Percentiles rank a stretch among this genome's conserved stretches.
phyloP scores from a whole-genome alignment of 2,888 invertebrate genomes.

The Entomobrya multifasciata region DNA sequence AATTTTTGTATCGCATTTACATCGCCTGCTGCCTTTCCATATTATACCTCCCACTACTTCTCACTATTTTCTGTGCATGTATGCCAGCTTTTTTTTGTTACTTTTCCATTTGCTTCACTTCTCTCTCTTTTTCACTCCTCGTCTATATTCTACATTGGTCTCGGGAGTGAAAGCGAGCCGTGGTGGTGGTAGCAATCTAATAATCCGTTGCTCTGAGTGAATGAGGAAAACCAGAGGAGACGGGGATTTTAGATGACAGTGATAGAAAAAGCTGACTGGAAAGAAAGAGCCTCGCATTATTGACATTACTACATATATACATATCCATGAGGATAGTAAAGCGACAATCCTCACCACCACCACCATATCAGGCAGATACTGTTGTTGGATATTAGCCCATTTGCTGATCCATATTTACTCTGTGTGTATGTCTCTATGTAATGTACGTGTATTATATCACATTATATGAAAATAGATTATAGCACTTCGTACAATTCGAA shows the following conservation, averaged over 20 bases:
- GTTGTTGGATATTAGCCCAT: slow-evolving; percentile 44
- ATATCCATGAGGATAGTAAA: slow-evolving; percentile 28
- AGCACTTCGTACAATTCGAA: slow-evolving; percentile 37
- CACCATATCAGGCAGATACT: too few relatives aligned
- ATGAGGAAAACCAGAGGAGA: slow-evolving; percentile 73
- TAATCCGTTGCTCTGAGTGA: slow-evolving; percentile 69
- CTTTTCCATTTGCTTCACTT: slow-evolving; percentile 71
- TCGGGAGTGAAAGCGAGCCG: slow-evolving; percentile 69
- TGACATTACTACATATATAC: slow-evolving; percentile 61
- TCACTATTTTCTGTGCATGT: not conserved
- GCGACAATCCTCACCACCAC: slow-evolving; percentile 13
- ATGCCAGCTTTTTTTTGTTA: slow-evolving; percentile 43
- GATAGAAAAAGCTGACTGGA: slow-evolving; percentile 71
- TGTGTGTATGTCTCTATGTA: not conserved
- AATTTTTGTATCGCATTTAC: too few relatives aligned
- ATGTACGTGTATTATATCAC: not conserved
- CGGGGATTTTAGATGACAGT: slow-evolving; percentile 73
- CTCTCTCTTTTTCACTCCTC: too few relatives aligned
- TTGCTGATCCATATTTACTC: not conserved
- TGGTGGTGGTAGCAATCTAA: slow-evolving; percentile 70
- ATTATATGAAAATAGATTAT: slow-evolving; percentile 35
- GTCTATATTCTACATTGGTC: slow-evolving; percentile 59
- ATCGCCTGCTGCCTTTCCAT: slow-evolving; percentile 39
- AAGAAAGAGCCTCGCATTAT: slow-evolving; percentile 71
- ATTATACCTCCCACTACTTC: slow-evolving; percentile 36